Evolutionary conservation across 1,140 invertebrate genomes (phyloP).

Genomic region (Oedothorax gibbosus): DNA sequence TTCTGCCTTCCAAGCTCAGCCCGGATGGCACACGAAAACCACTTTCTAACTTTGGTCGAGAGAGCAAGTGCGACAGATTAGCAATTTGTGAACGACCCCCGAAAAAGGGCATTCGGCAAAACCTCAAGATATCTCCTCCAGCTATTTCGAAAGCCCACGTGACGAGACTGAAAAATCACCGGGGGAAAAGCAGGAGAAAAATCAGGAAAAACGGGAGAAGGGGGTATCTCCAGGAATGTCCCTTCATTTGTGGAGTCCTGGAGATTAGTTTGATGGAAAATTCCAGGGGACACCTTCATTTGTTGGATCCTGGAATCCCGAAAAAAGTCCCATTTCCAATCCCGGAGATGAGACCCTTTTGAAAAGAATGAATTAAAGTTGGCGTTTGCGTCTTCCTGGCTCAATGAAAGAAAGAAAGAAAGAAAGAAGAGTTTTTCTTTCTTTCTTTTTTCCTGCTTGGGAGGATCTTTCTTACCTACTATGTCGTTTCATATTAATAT

Average conservation of each 20-base stretch:
- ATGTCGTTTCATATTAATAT: slow-evolving; percentile 36
- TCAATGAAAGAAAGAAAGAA: slow-evolving; percentile 1
- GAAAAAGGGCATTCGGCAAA: background rate
- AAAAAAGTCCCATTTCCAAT: background rate
- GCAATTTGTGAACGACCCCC: background rate
- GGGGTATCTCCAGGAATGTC: slow-evolving; percentile 47
- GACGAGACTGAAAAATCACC: slow-evolving; percentile 55
- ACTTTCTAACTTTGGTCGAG: background rate
- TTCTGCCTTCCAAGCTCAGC: too few species aligned
- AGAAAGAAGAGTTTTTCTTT: slow-evolving; percentile 3
- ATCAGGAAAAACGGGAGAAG: background rate
- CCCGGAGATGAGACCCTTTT: slow-evolving; percentile 26
- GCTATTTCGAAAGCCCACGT: slow-evolving; percentile 16
- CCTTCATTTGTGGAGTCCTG: slow-evolving; percentile 55
- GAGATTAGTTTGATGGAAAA: slow-evolving; percentile 61
- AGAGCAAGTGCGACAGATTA: background rate
- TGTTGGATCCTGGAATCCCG: slow-evolving; percentile 54
- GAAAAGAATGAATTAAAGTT: slow-evolving; percentile 58
- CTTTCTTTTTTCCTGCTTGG: slow-evolving; percentile 6
- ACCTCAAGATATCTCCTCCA: slow-evolving; percentile 34
- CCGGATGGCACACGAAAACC: background rate
- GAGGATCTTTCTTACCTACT: background rate
- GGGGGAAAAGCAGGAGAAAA: background rate
- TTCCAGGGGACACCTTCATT: slow-evolving; percentile 61
- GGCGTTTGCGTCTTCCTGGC: slow-evolving; percentile 28